These are phyloP conservation scores for Hozukius guyotensis DNA, from an alignment of 2,797 vertebrate species.

Conservation along the genomic window DNA sequence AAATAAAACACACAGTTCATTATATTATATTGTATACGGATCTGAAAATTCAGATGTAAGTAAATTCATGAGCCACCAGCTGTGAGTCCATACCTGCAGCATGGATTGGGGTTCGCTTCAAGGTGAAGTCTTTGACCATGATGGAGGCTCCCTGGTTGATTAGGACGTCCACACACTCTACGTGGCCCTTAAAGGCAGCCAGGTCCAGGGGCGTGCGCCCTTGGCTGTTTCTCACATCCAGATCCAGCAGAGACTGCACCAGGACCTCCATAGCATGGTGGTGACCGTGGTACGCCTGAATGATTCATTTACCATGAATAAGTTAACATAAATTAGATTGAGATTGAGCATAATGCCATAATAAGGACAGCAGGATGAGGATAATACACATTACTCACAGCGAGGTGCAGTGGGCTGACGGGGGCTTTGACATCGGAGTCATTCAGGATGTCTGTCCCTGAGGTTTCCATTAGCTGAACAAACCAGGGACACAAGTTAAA, in stretches of 20 bases:
- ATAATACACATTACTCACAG: slow-evolving; percentile 86
- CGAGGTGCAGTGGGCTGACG: slow-evolving; percentile 96
- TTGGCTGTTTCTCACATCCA: slow-evolving; percentile 93
- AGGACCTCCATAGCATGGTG: slow-evolving; percentile 97
- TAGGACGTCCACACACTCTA: slow-evolving; percentile 97
- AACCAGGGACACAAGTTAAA: slow-evolving; percentile 50
- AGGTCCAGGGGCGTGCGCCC: slow-evolving; percentile 95
- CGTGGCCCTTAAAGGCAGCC: slow-evolving; percentile 95
- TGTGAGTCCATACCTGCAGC: slow-evolving; percentile 87
- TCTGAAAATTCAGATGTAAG: not conserved
- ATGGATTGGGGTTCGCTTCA: slow-evolving; percentile 96
- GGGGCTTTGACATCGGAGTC: slow-evolving; percentile 93
- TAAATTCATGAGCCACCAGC: not conserved
- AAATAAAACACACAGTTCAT: not conserved
- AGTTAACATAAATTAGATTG: not conserved
- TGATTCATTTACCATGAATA: not conserved
- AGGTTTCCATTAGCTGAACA: slow-evolving; percentile 95
- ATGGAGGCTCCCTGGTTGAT: slow-evolving; percentile 98
- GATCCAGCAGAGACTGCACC: slow-evolving; percentile 95
- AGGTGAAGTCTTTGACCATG: slow-evolving; percentile 93
- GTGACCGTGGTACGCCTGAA: slow-evolving; percentile 96
- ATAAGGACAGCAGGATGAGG: not conserved
- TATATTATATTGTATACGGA: not conserved
- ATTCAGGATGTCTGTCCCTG: slow-evolving; percentile 94
- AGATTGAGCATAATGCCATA: not conserved